Evolutionary conservation across 2,797 vertebrate genomes (phyloP).

Genomic region (Pteronotus mesoamericanus): DNA sequence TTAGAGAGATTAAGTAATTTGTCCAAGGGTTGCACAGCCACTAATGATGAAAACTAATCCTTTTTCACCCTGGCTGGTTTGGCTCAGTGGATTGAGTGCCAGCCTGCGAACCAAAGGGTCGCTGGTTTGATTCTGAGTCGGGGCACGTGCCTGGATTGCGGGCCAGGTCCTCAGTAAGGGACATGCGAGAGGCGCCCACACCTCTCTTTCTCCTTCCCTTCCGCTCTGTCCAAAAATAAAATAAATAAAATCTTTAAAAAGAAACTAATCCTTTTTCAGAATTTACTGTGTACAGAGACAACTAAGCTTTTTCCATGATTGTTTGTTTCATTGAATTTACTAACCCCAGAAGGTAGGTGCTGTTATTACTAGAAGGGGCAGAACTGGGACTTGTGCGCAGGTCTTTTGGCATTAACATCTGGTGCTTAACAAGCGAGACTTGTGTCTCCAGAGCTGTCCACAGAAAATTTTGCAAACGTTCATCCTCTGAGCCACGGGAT

Average conservation of each 20-base stretch:
- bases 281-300: background rate
- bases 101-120: no score
- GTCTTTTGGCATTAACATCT: background rate
- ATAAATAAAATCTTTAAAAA: no score
- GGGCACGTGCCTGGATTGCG: no score
- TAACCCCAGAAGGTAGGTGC: background rate
- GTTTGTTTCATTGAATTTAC: background rate
- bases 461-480: background rate
- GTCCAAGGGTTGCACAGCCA: background rate
- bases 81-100: no score
- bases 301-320: background rate
- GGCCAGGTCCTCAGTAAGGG: no score
- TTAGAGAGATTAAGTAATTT: constrained; percentile 39
- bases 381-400: background rate
- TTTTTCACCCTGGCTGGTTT: no score
- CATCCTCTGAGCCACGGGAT: background rate
- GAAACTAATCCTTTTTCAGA: constrained; percentile 6
- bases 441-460: background rate
- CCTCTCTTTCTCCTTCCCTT: no score
- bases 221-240: no score
- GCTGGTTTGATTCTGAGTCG: no score
- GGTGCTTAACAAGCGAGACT: background rate
- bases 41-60: background rate
- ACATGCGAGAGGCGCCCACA: no score
- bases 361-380: background rate